A percentile compares a stretch with the other conserved stretches of the same genome.
Evolutionary conservation across 2,797 vertebrate species (phyloP).

Genomic region (Onychomys torridus): DNA sequence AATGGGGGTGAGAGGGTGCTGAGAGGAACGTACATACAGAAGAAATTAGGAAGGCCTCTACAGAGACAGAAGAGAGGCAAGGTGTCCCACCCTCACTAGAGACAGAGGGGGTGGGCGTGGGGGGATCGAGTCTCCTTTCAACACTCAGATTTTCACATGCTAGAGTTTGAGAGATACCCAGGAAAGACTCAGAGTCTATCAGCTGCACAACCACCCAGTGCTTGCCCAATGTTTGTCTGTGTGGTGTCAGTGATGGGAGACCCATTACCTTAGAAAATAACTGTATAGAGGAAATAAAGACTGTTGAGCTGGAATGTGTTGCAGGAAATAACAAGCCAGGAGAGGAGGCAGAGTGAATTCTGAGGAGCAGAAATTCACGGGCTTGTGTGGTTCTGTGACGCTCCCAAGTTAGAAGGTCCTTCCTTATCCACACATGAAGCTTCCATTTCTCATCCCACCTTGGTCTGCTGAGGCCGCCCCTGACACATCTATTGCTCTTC

Average conservation of each 20-base stretch:
- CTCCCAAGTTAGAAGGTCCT: background rate
- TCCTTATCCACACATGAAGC: background rate
- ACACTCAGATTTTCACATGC: background rate
- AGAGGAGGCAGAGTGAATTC: background rate
- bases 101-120: background rate
- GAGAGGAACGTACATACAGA: constrained; percentile 44
- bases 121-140: background rate
- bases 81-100: background rate
- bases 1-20: constrained; percentile 45
- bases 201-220: background rate
- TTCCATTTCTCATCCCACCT: background rate
- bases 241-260: constrained; percentile 4
- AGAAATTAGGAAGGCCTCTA: constrained; percentile 54
- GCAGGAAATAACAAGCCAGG: background rate
- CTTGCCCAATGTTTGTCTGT: background rate
- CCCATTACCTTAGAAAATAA: background rate
- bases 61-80: constrained; percentile 40
- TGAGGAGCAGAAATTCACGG: background rate
- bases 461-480: background rate
- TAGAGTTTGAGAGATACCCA: constrained; percentile 44
- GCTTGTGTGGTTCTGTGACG: background rate
- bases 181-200: background rate
- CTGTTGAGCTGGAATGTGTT: background rate
- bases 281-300: constrained; percentile 48
- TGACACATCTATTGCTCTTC: background rate